Base-by-base conservation (phyloP, 2,113 vertebrate genomes). In the Sapayoa aenigma region DNA sequence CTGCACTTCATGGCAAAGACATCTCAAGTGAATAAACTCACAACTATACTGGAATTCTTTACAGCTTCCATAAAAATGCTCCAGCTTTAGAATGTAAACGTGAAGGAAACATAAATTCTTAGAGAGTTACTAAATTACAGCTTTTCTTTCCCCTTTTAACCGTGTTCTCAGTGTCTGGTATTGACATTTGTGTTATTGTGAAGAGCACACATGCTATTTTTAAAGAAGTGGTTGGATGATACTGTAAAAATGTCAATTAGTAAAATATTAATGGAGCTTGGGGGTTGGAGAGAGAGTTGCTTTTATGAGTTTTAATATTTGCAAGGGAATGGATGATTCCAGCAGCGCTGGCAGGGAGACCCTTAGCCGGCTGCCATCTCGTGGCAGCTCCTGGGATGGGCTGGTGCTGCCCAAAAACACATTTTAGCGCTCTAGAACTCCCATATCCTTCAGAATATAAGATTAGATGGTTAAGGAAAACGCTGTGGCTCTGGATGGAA, bases 281-380 rank as follows among this genome's bases (percentile, higher is more conserved):
- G 75, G 41, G 37, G 6, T 49, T 87, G 92, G 77, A 42, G 71
- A 87, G 60, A 91, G 89, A 89, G 87, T 19, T 88, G 10, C 72
- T 91, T 90, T 73, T 28, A 30, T 46, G 68, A 46, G 24, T 78
- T 60, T 20, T 12, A 22, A 79, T 75, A 84, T 35, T 33, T 44
- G 23, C 72, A 35, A 13, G 5, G 17, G 66, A 27, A 84, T 44
- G 47, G 65, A 44, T 81, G 37, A 24, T 23, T 35, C 5, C 27
- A 11, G 78, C 58, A 15, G 92, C 0, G 3, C 35, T 11, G 2
- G 18, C 62, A 41, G 42, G 6, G 41, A 75, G 92, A 31, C 39
- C 84, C 98, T 97, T 90, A 52, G 52, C 93, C 5, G 89, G 95
- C 89, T 97, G 98, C 98, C 98, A 98, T 67, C 98, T 98, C 88